These are phyloP conservation scores for Xiphydria camelus DNA, from an alignment of 2,888 invertebrate genomes.

Conservation along the genomic window DNA sequence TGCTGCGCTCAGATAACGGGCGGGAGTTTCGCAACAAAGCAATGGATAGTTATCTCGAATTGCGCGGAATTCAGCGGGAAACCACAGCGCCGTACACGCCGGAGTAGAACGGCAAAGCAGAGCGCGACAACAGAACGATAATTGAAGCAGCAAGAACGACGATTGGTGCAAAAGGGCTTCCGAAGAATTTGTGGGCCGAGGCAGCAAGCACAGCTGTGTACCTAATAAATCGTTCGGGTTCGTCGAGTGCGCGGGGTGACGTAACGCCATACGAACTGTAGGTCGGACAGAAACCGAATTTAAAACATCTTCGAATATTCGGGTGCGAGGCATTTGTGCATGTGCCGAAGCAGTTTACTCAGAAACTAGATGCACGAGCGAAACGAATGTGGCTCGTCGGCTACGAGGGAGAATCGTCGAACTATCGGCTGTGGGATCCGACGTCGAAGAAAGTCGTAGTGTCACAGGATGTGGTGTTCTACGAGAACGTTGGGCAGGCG, in stretches of 20 bases:
- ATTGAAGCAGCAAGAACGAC: conserved; percentile 22
- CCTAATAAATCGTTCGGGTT: conserved; percentile 23
- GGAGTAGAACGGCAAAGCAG: conserved; percentile 21
- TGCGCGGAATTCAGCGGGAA: conserved; percentile 14
- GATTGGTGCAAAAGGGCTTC: conserved; percentile 16
- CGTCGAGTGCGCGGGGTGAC: conserved; percentile 6
- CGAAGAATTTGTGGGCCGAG: conserved; percentile 27
- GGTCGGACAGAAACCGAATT: conserved; percentile 17
- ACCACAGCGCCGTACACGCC: conserved; percentile 22
- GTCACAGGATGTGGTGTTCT: conserved; percentile 7
- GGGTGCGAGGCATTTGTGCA: conserved; percentile 26
- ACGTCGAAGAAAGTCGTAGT: neutral
- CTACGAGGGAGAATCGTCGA: conserved; percentile 10
- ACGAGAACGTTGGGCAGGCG: conserved; percentile 1
- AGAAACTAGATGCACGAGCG: neutral
- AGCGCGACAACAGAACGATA: conserved; percentile 20
- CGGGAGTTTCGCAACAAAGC: conserved; percentile 14
- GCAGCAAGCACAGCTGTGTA: conserved; percentile 26
- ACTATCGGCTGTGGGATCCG: conserved; percentile 10
- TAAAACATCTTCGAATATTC: conserved; percentile 23
- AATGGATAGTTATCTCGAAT: conserved; percentile 8
- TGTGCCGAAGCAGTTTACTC: conserved; percentile 18
- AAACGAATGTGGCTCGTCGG: conserved; percentile 8
- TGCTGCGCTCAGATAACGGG: conserved; percentile 14
- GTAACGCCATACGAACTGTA: conserved; percentile 24